These are phyloP conservation scores for Alaudala cheleensis DNA, from an alignment of 2,113 vertebrate genomes.

Conservation along the genomic window DNA sequence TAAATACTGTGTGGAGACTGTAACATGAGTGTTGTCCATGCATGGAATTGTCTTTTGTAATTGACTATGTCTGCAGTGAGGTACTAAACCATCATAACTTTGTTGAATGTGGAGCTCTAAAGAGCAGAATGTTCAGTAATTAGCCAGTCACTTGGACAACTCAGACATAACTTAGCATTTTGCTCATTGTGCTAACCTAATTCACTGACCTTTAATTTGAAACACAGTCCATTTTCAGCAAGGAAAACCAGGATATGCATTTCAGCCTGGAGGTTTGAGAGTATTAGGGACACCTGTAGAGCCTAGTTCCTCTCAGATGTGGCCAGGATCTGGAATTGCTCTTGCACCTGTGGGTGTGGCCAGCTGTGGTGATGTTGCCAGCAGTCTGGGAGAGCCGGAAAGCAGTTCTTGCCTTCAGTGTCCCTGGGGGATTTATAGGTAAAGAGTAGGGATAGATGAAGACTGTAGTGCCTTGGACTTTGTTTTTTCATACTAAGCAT, in stretches of 20 bases:
- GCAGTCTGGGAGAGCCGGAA: background rate
- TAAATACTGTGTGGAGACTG: background rate
- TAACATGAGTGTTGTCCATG: conserved; percentile 34
- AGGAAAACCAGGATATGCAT: background rate
- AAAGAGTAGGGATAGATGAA: background rate
- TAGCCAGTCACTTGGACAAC: conserved; percentile 46
- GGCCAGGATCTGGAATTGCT: background rate
- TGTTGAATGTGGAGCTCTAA: conserved; percentile 12
- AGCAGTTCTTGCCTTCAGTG: background rate
- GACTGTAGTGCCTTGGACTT: background rate
- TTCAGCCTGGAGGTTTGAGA: background rate
- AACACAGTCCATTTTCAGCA: conserved; percentile 10
- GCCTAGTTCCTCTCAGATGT: accelerated
- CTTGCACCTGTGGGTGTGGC: background rate
- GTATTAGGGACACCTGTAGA: background rate
- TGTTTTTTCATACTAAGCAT: background rate
- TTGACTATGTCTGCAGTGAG: conserved; percentile 42
- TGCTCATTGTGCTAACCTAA: conserved; percentile 39
- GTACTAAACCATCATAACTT: conserved; percentile 12
- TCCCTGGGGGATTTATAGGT: accelerated
- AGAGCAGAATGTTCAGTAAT: conserved; percentile 24
- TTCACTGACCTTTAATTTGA: conserved; percentile 51
- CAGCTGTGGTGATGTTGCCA: accelerated
- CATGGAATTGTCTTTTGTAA: conserved; percentile 67
- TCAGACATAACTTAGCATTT: conserved; percentile 44